These are phyloP conservation scores for Panthera uncia DNA, from an alignment of 2,113 vertebrate genomes.

Conservation along the genomic window DNA sequence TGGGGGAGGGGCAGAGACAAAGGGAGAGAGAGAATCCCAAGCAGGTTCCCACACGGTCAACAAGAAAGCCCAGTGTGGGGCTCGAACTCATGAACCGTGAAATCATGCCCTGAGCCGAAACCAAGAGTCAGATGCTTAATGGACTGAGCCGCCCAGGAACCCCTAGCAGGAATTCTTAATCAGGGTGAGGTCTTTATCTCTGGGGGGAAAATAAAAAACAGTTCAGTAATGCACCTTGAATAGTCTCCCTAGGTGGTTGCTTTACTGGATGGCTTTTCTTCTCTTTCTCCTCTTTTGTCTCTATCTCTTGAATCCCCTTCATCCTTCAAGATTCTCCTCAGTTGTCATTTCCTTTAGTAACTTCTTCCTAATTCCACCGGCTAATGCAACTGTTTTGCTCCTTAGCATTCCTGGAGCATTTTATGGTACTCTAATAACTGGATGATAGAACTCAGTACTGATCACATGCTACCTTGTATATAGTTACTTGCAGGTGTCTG, in stretches of 20 bases:
- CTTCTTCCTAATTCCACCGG: neutral
- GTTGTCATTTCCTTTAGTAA: neutral
- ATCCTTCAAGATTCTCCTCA: neutral
- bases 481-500: neutral
- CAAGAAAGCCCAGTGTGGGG: no score
- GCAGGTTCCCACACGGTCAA: no score
- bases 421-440: neutral
- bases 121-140: no score
- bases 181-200: neutral
- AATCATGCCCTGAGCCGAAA: no score
- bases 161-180: neutral
- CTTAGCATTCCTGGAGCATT: neutral
- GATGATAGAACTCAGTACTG: neutral
- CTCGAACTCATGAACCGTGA: no score
- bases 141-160: no score
- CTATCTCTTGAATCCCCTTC: neutral
- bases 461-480: rapidly evolving
- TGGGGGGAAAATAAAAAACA: neutral
- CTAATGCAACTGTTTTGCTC: neutral
- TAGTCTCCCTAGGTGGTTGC: neutral
- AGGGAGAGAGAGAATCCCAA: no score
- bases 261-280: neutral
- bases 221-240: no score
- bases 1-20: no score
- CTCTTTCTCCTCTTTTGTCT: neutral